A percentile compares a stretch with the other conserved stretches of the same genome.
Conservation (phyloP, 2,888 invertebrate species). For the Idaea dimidiata region DNA sequence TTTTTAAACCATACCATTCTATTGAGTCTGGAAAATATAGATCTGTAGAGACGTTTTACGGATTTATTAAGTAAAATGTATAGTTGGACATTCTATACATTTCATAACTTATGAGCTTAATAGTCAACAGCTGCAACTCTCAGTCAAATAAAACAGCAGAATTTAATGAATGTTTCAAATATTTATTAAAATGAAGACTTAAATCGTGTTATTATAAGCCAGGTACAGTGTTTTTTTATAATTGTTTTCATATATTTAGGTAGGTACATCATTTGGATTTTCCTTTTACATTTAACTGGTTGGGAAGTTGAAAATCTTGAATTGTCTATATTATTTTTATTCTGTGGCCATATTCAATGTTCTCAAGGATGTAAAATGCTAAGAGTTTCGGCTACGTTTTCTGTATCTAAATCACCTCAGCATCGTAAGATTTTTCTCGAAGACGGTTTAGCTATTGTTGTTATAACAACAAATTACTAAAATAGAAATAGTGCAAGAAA, state of each 20-base stretch:
- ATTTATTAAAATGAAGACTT: slow-evolving; percentile 78
- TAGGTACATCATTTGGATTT: slow-evolving; percentile 41
- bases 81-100: too few relatives aligned
- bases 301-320: neutral
- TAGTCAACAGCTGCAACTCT: neutral
- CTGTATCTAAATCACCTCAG: too few relatives aligned
- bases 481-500: too few relatives aligned
- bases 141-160: slow-evolving; percentile 18
- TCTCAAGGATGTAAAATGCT: too few relatives aligned
- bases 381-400: too few relatives aligned
- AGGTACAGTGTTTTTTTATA: slow-evolving; percentile 73
- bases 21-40: too few relatives aligned
- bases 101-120: neutral
- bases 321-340: neutral
- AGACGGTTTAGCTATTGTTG: too few relatives aligned
- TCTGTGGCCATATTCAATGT: neutral
- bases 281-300: slow-evolving; percentile 2
- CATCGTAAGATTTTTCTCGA: too few relatives aligned
- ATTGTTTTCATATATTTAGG: slow-evolving; percentile 35
- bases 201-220: slow-evolving; percentile 74
- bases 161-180: slow-evolving; percentile 64
- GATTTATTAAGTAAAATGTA: too few relatives aligned
- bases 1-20: too few relatives aligned
- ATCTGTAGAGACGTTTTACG: too few relatives aligned
- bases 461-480: too few relatives aligned